A percentile compares a stretch with the other conserved stretches of the same genome.
phyloP scores from a whole-genome alignment of 2,888 invertebrate genomes.

The Plagodis dolabraria region DNA sequence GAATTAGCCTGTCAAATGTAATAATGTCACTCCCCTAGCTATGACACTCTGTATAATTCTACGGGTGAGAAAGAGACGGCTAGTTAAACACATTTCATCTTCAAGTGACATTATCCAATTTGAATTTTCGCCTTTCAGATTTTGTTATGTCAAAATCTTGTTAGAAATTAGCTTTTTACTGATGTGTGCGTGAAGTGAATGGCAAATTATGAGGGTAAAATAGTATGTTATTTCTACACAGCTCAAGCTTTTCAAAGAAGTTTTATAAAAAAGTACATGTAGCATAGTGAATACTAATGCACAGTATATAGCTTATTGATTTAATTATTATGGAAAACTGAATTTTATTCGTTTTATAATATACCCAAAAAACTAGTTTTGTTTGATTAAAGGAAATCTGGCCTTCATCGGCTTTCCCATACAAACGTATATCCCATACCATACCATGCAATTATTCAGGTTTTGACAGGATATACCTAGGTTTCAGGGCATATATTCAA shows the following conservation, averaged over 20 bases:
- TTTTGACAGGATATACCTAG: too few species aligned
- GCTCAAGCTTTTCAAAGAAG: not conserved
- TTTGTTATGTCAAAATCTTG: conserved; percentile 70
- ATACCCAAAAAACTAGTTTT: too few species aligned
- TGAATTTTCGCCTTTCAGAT: conserved; percentile 73
- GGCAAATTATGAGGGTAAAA: not conserved
- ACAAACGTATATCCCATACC: too few species aligned
- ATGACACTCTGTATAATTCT: conserved; percentile 23
- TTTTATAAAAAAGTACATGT: too few species aligned
- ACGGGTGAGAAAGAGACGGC: conserved; percentile 45
- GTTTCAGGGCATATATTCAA: too few species aligned
- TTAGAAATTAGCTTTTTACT: conserved; percentile 53
- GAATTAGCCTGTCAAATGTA: conserved; percentile 80
- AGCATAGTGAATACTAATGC: too few species aligned
- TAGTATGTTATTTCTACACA: not conserved
- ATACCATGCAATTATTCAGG: too few species aligned
- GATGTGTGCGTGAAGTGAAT: conserved; percentile 11
- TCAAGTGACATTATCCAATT: conserved; percentile 69
- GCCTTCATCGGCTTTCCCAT: too few species aligned
- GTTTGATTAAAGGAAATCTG: too few species aligned
- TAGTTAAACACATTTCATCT: conserved; percentile 45
- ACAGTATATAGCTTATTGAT: too few species aligned
- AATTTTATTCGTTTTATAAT: too few species aligned
- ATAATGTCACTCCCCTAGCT: conserved; percentile 39
- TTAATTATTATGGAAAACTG: too few species aligned